These are phyloP conservation scores for Arenaria interpres DNA, from an alignment of 2,113 vertebrate species.

Conservation along the genomic window DNA sequence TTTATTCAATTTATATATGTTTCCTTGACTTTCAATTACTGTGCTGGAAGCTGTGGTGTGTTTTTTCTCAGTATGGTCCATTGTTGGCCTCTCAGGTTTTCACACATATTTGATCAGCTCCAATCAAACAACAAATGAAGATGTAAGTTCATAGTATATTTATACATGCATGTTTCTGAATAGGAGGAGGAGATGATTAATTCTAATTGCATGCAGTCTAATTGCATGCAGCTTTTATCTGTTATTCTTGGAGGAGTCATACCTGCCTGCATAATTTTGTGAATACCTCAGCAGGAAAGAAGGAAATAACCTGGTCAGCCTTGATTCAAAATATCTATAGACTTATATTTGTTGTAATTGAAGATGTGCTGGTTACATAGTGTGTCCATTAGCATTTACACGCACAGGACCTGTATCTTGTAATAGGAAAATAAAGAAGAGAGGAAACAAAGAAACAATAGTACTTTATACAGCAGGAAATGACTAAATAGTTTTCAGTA, in stretches of 20 bases:
- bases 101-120: slow-evolving; percentile 98
- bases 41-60: slow-evolving; percentile 97
- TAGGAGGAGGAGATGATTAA: not conserved
- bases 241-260: not conserved
- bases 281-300: not conserved
- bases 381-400: not conserved
- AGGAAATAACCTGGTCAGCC: not conserved
- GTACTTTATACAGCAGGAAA: not conserved
- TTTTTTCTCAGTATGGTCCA: slow-evolving; percentile 99
- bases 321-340: not conserved
- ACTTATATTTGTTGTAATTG: not conserved
- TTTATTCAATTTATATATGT: not conserved
- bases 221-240: not conserved
- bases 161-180: not conserved
- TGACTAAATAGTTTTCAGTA: not conserved
- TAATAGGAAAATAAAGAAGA: not conserved
- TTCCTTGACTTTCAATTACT: slow-evolving; percentile 87
- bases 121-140: slow-evolving; percentile 99
- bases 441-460: not conserved
- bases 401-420: not conserved
- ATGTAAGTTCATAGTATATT: slow-evolving; percentile 82
- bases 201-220: not conserved
- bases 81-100: slow-evolving; percentile 97
- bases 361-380: not conserved
- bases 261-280: not conserved